Base-by-base conservation (phyloP, 2,888 invertebrate species). In the Leptinotarsa peninsularis region DNA sequence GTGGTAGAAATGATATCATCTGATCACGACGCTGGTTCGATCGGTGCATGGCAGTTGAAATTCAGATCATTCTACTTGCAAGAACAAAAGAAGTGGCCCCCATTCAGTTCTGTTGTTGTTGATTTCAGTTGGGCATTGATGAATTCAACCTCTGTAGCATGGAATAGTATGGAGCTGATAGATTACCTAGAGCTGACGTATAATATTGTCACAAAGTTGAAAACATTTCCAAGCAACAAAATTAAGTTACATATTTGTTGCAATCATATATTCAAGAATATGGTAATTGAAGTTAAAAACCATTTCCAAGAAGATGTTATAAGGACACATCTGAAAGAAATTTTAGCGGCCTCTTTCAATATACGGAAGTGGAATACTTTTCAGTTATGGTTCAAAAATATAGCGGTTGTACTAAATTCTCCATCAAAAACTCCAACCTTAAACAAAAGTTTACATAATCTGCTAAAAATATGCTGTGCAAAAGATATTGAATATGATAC, bases 1-100 rank as follows among this genome's bases (percentile, higher is more conserved):
- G 58, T 60, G 13, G 15, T 60, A 7, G 58, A 60, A 60, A 23
- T 60, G 5, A 60, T 60, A 60, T 60, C 58, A 23, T 60, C 23
- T 23, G 14, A 60, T 23, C 58, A 60, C 10, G 58, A 60, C 21
- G 58, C 58, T 14, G 58, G 58, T 21, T 21, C 23, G 58, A 60
- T 60, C 21, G 58, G 58, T 23, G 58, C 58, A 15, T 60, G 58
- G 4, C 58, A 60, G 7, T 23, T 60, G 58, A 60, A 56, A 18
- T 56, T 23, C 17, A 60, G 15, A 15, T 21, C 58, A 60, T 21
- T 60, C 23, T 60, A 27, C 23, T 27, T 27, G 23, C 58, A 60
- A 13, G 7, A 60, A 60, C 23, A 60, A 56, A 56, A 56, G 13
- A 23, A 60, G 27, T 60, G 21, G 58, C 23, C 58, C 23, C 15